phyloP scores from a whole-genome alignment of 2,113 vertebrate species.

The Illadopsis cleaveri region DNA sequence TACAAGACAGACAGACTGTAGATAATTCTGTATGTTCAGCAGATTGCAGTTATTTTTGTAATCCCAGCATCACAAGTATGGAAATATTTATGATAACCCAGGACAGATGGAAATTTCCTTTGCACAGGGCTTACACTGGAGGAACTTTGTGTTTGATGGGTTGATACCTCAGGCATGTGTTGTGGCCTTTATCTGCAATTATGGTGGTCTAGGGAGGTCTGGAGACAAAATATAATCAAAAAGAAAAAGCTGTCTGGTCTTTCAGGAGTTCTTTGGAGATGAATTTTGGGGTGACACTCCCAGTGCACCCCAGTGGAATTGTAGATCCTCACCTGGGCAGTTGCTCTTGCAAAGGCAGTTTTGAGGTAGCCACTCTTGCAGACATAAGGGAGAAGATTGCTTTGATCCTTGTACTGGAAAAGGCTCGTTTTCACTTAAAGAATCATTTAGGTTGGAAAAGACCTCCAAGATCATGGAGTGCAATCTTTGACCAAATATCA shows the following conservation, averaged over 20 bases:
- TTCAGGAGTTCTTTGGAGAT: neutral
- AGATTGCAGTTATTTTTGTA: slow-evolving; percentile 16
- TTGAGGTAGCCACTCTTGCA: neutral
- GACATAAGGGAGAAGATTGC: neutral
- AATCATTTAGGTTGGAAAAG: neutral
- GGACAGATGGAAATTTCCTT: slow-evolving; percentile 43
- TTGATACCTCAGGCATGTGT: neutral
- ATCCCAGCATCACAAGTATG: neutral
- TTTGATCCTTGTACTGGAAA: neutral
- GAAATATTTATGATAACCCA: slow-evolving; percentile 46
- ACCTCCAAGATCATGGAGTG: neutral
- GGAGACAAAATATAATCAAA: neutral
- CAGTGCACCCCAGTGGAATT: neutral
- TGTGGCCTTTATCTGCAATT: neutral
- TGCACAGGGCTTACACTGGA: neutral
- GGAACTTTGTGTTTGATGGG: neutral
- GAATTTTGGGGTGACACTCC: neutral
- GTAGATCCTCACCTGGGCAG: neutral
- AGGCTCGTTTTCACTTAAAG: neutral
- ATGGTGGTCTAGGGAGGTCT: neutral
- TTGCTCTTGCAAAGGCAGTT: neutral
- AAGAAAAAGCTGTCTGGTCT: neutral
- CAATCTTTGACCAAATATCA: neutral
- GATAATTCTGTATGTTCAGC: slow-evolving; percentile 14
- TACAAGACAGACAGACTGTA: slow-evolving; percentile 8